These are phyloP conservation scores for Entelurus aequoreus DNA, from an alignment of 2,113 vertebrate species.

Conservation along the genomic window DNA sequence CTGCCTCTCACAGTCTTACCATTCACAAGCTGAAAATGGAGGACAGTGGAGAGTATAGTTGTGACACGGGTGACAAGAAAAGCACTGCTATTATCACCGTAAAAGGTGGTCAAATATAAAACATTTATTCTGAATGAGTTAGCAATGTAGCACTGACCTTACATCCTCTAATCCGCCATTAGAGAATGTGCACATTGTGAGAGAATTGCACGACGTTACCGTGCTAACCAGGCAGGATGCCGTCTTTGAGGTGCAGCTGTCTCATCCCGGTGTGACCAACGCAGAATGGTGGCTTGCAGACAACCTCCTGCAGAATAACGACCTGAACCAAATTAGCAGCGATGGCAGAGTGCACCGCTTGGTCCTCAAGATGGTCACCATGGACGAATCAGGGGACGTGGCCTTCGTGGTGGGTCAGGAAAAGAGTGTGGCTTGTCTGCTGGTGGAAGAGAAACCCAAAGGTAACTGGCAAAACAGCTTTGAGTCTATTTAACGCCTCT, in stretches of 20 bases:
- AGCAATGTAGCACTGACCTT: slow-evolving; percentile 17
- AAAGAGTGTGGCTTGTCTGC: slow-evolving; percentile 66
- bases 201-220: slow-evolving; percentile 74
- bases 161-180: slow-evolving; percentile 43
- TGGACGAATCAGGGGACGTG: slow-evolving; percentile 83
- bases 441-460: slow-evolving; percentile 78
- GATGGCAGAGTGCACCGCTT: slow-evolving; percentile 75
- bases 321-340: slow-evolving; percentile 87
- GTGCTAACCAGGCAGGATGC: slow-evolving; percentile 82
- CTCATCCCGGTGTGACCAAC: slow-evolving; percentile 65
- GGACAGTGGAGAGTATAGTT: slow-evolving; percentile 75
- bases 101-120: slow-evolving; percentile 65
- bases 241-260: slow-evolving; percentile 81
- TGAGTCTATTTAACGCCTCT: too few species aligned
- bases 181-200: slow-evolving; percentile 73
- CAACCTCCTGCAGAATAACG: slow-evolving; percentile 80
- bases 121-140: background rate
- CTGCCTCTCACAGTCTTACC: slow-evolving; percentile 57
- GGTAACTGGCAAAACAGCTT: slow-evolving; percentile 68
- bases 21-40: slow-evolving; percentile 64
- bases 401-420: slow-evolving; percentile 78
- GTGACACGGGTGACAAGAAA: slow-evolving; percentile 71
- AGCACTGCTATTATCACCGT: slow-evolving; percentile 70
- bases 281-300: slow-evolving; percentile 74
- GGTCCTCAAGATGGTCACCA: slow-evolving; percentile 86